Evolutionary conservation across 2,797 vertebrate genomes (phyloP), one percentile per base, ranked within the genome.

Genomic region (Sebastes iracundus): DNA sequence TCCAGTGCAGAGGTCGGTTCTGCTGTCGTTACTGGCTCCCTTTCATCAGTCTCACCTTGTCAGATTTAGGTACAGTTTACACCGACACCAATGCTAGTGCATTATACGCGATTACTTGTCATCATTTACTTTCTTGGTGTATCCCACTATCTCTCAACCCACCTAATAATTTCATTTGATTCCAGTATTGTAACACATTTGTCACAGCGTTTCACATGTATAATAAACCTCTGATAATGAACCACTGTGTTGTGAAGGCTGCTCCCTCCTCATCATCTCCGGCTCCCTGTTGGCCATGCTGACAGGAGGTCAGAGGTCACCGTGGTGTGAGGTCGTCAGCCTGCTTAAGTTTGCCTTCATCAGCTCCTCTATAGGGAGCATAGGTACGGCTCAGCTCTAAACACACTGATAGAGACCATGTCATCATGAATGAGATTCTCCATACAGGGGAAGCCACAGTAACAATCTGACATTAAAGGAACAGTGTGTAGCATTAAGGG

Each of bases 301-400:
- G 74, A 93, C 88, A 0, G 91, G 88, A 55, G 95, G 94, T 88
- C 95, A 96, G 82, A 90, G 63, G 38, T 96, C 96, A 30, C 95
- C 95, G 0, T 96, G 95, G 95, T 96, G 96, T 79, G 94, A 96
- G 83, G 78, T 93, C 2, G 94, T 96, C 90, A 95, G 94, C 84
- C 83, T 96, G 85, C 90, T 96, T 30, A 96, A 96, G 88, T 96
- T 96, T 72, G 88, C 94, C 70, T 96, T 96, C 86, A 93, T 96
- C 77, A 92, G 90, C 30, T 96, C 96, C 16, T 96, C 96, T 5
- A 90, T 95, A n/a, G 95, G 96, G 60, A 96, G 95, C 75, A 77
- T 96, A 83, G 94, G 96, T 96, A 92, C 30, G 13, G 3, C 18
- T 46, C 32, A 59, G 22, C 58, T 27, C 32, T 11, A 14, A 22